Base-by-base conservation (phyloP, 2,113 vertebrate species). In the Coturnix japonica region DNA sequence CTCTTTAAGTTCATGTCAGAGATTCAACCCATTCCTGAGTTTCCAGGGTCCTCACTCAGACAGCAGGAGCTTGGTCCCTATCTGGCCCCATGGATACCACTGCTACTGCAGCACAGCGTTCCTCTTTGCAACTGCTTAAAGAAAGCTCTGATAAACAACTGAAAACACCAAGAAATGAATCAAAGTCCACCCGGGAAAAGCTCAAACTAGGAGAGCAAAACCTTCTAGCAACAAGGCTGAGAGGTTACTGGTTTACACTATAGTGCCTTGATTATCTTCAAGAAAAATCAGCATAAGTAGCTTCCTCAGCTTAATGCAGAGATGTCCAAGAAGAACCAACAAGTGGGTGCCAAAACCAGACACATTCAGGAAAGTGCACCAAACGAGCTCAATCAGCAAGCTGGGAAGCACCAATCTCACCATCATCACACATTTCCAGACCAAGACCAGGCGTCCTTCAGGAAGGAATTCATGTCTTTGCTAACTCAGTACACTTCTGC, bases 351-450 rank as follows among this genome's bases (percentile, higher is more conserved):
- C 3, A 3, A 74, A 33, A 49, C 15, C 21, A 47, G 22, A 23
- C 43, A 83, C 76, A 49, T 51, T 41, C 33, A 44, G 25, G 46
- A 19, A 10, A 60, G 13, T 63, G 33, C 0, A 0, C 60, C 84
- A 56, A 41, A 31, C 0, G 4, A 79, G 61, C 33, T 70, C 72
- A 47, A 64, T 23, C 22, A 83, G 64, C 2, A 21, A 66, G 84
- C 51, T 35, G 65, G 56, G 84, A 31, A 83, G 70, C 77, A 59
- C 41, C 0, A 6, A 19, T 33, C 25, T 22, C 44, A 39, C 9
- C 43, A 33, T 6, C 37, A 7, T 51, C 0, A 1, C 5, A 0
- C 0, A 0, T 9, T 49, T 6, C 3, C 3, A 22, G 54, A 44
- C 7, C 31, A 41, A 28, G 57, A 37, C 49, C 56, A 44, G 59